Base-by-base conservation (phyloP, 2,888 invertebrate species). In the Coremacera marginata region DNA sequence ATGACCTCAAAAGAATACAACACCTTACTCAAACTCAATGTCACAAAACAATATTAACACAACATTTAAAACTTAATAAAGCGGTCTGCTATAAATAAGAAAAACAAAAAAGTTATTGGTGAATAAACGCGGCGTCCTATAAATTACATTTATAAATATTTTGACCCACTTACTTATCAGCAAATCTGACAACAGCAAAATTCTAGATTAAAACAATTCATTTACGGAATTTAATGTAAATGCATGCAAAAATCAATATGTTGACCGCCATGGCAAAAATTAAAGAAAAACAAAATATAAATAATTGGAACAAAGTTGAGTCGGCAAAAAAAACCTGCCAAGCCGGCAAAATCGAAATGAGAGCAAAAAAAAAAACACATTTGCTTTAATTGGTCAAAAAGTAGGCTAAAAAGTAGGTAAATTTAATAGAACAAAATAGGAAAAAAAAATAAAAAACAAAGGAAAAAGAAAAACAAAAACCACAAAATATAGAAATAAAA, bases 161-260 rank as follows among this genome's bases (percentile, higher is more conserved):
- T 62, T 79, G 79, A 75, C 79, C 79, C 70, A 78, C 27, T 79
- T 76, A 52, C 76, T 75, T 79, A 78, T 79, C 79, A 65, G 60
- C 27, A 3, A 37, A 77, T 79, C 75, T 7, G 9, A 49, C 75
- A 57, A 68, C 49, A 65, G 52, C 27, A 25, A 9, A 57, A 44
- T 25, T 72, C 60, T 49, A 57, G 34, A 75, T 67, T 75, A 52
- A 68, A 75, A 22, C 34, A 72, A 72, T 72, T 37, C 25, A 62
- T 68, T 68, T 49, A 25, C 51, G 22, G 16, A 68, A 68, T 27
- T 19, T 16, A 14, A 68, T 51, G 25, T 68, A 51, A 51, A 31
- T 31, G n/a, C 70, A 34, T 31, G 55, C 34, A 22, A 70, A 68
- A 55, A 70, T 57, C 70, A 55, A 70, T 57, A 57, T 16, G 55